Conservation (phyloP, 2,797 vertebrate genomes). For the Rhabdomys pumilio region DNA sequence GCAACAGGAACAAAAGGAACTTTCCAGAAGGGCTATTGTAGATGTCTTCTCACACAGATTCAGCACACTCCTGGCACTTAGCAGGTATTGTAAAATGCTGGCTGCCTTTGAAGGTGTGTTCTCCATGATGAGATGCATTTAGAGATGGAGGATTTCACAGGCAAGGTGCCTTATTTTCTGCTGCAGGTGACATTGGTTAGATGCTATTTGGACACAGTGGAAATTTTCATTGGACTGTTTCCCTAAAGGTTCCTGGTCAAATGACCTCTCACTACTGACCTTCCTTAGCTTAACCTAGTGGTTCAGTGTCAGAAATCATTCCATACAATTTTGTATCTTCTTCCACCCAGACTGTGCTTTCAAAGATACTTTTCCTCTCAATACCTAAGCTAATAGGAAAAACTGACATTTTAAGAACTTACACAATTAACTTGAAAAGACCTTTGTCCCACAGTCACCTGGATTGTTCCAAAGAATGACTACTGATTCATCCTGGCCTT, state of each 20-base stretch:
- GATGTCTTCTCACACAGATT: not conserved
- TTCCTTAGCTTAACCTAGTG: not conserved
- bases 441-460: conserved; percentile 45
- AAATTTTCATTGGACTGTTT: not conserved
- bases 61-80: not conserved
- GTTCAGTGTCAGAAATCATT: not conserved
- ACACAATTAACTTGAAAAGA: conserved; percentile 64
- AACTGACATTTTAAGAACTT: conserved; percentile 59
- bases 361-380: not conserved
- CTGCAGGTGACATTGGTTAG: not conserved
- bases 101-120: not conserved
- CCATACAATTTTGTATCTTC: not conserved
- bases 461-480: conserved; percentile 59
- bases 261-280: not conserved
- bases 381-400: not conserved
- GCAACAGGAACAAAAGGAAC: not conserved
- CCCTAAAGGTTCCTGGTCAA: not conserved
- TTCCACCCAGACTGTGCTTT: not conserved
- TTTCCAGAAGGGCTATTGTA: not conserved
- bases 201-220: not conserved
- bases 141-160: not conserved
- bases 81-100: not conserved
- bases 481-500: conserved; percentile 30
- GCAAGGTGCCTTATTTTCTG: not conserved
- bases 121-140: not conserved